Conservation (phyloP, 2,888 invertebrate genomes). For the Osedax frankpressi region DNA sequence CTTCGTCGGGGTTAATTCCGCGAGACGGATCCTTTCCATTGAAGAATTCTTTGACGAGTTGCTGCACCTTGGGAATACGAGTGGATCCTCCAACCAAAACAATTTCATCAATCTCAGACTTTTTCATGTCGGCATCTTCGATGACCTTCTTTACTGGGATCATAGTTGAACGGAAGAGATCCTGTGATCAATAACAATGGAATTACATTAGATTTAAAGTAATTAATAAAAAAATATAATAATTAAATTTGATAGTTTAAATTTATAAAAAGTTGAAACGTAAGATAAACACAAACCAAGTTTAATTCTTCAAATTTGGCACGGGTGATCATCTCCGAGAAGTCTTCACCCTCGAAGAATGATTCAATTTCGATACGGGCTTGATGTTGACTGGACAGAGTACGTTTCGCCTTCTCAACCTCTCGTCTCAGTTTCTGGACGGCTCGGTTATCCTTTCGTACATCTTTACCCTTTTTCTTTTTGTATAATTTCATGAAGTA, state of each 20-base stretch:
- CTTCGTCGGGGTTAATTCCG: conserved; percentile 97
- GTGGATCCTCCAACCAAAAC: conserved; percentile 97
- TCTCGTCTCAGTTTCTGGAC: conserved; percentile 90
- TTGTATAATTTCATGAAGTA: conserved; percentile 97
- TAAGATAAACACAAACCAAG: conserved; percentile 62
- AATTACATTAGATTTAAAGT: background rate
- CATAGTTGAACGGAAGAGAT: conserved; percentile 66
- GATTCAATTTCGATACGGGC: conserved; percentile 96
- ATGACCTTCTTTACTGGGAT: conserved; percentile 89
- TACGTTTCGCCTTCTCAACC: conserved; percentile 92
- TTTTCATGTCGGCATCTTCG: conserved; percentile 97
- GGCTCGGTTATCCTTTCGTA: conserved; percentile 79
- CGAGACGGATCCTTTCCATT: conserved; percentile 87
- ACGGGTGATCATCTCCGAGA: conserved; percentile 90
- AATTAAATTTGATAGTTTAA: no score
- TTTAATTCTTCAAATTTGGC: conserved; percentile 97
- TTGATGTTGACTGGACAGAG: conserved; percentile 83
- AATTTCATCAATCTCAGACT: conserved; percentile 94
- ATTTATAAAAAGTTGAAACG: no score
- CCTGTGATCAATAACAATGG: no score
- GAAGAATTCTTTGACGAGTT: conserved; percentile 60
- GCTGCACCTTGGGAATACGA: conserved; percentile 88
- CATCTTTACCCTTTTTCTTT: conserved; percentile 95
- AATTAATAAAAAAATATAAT: background rate
- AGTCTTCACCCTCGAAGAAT: conserved; percentile 93